Percentiles rank a stretch among this genome's conserved stretches.
Conservation (phyloP, 1,140 invertebrate genomes). For the Kradibia gibbosae region DNA sequence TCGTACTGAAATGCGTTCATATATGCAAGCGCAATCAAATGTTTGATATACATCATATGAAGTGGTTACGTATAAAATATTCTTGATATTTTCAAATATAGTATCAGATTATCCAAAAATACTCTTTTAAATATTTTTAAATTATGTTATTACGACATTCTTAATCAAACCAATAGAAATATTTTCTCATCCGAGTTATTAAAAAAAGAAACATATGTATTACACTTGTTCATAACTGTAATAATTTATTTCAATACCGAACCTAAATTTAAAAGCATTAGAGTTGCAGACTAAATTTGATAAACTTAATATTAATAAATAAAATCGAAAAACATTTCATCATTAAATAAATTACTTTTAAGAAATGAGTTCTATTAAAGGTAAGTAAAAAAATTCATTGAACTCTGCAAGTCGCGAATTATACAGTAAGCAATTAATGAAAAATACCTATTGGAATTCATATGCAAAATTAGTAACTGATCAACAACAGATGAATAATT, state of each 20-base stretch:
- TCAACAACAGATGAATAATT: no score
- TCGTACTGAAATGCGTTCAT: no score
- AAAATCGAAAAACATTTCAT: not conserved
- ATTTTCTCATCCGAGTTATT: no score
- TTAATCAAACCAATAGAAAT: no score
- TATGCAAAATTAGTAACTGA: no score
- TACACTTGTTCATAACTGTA: not conserved
- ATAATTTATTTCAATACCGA: not conserved
- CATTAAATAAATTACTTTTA: no score
- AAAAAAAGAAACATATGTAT: no score
- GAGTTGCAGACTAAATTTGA: not conserved
- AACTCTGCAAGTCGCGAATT: no score
- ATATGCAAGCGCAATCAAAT: not conserved
- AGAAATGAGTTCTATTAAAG: no score
- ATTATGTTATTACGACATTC: not conserved
- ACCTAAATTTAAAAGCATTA: not conserved
- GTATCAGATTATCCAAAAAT: conserved; percentile 17
- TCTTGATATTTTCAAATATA: conserved; percentile 19
- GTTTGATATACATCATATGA: not conserved
- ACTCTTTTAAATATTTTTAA: not conserved
- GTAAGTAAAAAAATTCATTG: no score
- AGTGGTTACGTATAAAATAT: not conserved
- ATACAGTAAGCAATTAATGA: no score
- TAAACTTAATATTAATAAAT: not conserved
- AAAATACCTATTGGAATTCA: no score